Conservation (phyloP, 2,113 vertebrate genomes). For the Apodemus sylvaticus region DNA sequence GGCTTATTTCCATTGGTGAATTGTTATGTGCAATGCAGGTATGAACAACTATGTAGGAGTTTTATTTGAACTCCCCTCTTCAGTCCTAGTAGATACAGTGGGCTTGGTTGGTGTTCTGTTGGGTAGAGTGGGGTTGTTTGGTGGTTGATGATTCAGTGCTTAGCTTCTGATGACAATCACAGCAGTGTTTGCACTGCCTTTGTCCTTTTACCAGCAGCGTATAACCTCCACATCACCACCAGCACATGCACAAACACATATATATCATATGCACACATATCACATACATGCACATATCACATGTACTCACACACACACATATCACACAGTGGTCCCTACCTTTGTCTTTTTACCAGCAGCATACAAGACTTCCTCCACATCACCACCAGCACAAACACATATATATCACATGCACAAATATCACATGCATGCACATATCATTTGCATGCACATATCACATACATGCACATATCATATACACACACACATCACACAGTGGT, state of each 20-base stretch:
- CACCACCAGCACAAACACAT: no score
- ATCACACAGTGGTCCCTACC: no score
- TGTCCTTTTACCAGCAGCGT: background rate
- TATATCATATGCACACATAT: no score
- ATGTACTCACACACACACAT: no score
- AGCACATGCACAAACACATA: no score
- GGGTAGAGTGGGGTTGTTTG: background rate
- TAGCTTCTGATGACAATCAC: background rate
- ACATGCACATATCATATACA: no score
- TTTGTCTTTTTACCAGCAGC: background rate
- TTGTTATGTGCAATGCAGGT: background rate
- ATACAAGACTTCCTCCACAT: background rate
- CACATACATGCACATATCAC: no score
- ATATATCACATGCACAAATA: no score
- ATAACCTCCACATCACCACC: background rate
- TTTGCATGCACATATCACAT: no score
- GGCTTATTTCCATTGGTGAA: background rate
- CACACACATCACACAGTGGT: no score
- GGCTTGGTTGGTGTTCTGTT: background rate
- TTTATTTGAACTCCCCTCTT: background rate
- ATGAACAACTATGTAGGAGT: fast-evolving
- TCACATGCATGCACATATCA: no score
- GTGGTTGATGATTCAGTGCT: background rate
- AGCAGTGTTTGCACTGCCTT: background rate
- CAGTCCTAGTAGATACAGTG: background rate